Evolutionary conservation across 2,797 vertebrate genomes (phyloP), one percentile per base, ranked within the genome.

Genomic region (Pristis pectinata): DNA sequence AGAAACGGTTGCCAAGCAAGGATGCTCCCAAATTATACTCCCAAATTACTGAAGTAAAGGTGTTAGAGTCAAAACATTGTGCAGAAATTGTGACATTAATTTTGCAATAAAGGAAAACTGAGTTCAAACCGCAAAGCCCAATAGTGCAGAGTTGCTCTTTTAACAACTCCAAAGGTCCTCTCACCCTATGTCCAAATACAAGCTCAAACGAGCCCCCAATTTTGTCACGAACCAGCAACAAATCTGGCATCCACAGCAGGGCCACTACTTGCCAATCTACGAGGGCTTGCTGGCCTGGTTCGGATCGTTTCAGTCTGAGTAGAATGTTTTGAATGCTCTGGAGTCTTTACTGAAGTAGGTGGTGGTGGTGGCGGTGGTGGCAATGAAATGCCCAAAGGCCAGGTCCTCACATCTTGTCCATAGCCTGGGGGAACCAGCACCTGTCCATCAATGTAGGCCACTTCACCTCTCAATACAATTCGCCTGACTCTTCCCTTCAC

Each of bases 381-480:
- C 2, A 96, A 95, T 11, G 96, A 95, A 0, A 96, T 67, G 0
- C 96, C 95, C 0, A 96, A 64, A 0, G 97, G 95, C 98, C 98
- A 99, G 0, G 98, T 98, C 95, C 98, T 98, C 70, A 99, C 98
- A 24, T 99, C 99, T 95, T 99, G 98, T 94, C 99, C 99, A 0
- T 98, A 99, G 95, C 99, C 99, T 0, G 98, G 98, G 74, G 98
- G 97, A 0, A 99, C 98, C 95, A 99, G 96, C n/a, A 99, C 98
- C 99, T 99, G 95, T 56, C 99, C 98, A 0, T 99, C 99, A 0
- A 99, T 99, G 95, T 99, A 99, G 93, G 99, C 99, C 6, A 99
- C 98, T 95, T 99, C 99, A 30, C 99, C 99, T 2, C 98, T 97
- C 1, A 99, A 97, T 0, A 99, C 98, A 95, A 99, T 99, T 0